Evolutionary conservation across 1,140 invertebrate genomes (phyloP).

Genomic region (Calephelis virginiensis): DNA sequence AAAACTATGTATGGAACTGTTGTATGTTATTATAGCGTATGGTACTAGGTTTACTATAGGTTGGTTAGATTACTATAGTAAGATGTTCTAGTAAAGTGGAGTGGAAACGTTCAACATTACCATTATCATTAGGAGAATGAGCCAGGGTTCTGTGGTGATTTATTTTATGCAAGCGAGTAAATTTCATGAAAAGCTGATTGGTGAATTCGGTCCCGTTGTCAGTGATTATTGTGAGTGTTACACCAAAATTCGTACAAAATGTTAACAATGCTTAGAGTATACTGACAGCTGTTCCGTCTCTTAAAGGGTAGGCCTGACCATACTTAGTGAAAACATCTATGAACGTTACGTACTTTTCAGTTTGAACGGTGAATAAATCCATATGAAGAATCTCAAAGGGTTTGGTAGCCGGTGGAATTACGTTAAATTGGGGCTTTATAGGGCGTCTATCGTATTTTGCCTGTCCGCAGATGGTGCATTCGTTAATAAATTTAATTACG

Average conservation of each 20-base stretch:
- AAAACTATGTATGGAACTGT: conserved; percentile 33
- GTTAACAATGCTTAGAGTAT: too few species aligned
- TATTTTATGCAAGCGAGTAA: conserved; percentile 28
- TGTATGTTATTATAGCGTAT: conserved; percentile 35
- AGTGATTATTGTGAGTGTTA: too few species aligned
- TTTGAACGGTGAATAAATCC: too few species aligned
- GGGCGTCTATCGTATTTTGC: neutral
- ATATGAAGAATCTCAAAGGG: too few species aligned
- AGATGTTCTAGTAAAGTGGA: conserved; percentile 33
- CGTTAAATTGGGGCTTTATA: neutral
- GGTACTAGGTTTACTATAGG: conserved; percentile 28
- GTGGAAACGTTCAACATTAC: conserved; percentile 37
- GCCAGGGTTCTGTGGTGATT: too few species aligned
- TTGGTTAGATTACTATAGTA: conserved; percentile 31
- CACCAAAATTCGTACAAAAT: too few species aligned
- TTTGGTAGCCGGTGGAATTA: conserved; percentile 6
- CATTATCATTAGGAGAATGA: too few species aligned
- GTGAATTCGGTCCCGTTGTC: conserved; percentile 30
- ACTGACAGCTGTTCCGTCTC: too few species aligned
- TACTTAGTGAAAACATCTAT: too few species aligned
- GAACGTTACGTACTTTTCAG: too few species aligned
- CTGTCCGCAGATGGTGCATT: neutral
- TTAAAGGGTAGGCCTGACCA: too few species aligned
- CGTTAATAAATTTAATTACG: neutral
- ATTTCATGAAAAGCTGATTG: conserved; percentile 23